Percentiles rank a stretch among this genome's conserved stretches.
These are phyloP conservation scores for Sinodicranocentrus sp. DNA, from an alignment of 2,888 invertebrate species.

Conservation along the genomic window DNA sequence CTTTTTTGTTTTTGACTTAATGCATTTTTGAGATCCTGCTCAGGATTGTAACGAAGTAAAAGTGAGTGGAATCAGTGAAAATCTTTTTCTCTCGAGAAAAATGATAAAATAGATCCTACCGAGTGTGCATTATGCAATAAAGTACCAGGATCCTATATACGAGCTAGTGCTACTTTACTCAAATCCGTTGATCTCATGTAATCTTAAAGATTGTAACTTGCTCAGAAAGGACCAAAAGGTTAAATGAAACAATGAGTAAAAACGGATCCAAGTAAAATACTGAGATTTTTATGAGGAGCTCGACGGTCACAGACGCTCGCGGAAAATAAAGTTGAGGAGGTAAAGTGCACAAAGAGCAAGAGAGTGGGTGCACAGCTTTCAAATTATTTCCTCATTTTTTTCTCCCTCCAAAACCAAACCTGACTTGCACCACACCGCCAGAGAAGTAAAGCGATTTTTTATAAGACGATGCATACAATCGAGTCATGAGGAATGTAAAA, in stretches of 20 bases:
- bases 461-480: too few relatives aligned
- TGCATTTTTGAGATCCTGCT: constrained; percentile 21
- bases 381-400: constrained; percentile 27
- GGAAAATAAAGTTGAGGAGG: not conserved
- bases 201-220: constrained; percentile 21
- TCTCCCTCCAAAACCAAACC: not conserved
- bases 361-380: not conserved
- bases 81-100: constrained; percentile 7
- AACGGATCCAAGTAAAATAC: constrained; percentile 6
- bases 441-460: too few relatives aligned
- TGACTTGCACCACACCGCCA: not conserved
- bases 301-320: not conserved
- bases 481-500: too few relatives aligned
- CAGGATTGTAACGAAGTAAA: not conserved
- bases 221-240: not conserved
- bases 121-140: constrained; percentile 2
- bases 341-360: not conserved
- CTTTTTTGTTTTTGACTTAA: constrained; percentile 29
- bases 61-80: constrained; percentile 16
- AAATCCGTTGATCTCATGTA: not conserved
- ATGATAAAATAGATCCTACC: constrained; percentile 12
- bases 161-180: not conserved
- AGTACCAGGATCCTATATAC: not conserved
- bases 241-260: constrained; percentile 28
- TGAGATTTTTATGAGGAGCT: constrained; percentile 23